A percentile compares a stretch with the other conserved stretches of the same genome.
Conservation (phyloP, 2,797 vertebrate genomes). For the Microchirus variegatus region DNA sequence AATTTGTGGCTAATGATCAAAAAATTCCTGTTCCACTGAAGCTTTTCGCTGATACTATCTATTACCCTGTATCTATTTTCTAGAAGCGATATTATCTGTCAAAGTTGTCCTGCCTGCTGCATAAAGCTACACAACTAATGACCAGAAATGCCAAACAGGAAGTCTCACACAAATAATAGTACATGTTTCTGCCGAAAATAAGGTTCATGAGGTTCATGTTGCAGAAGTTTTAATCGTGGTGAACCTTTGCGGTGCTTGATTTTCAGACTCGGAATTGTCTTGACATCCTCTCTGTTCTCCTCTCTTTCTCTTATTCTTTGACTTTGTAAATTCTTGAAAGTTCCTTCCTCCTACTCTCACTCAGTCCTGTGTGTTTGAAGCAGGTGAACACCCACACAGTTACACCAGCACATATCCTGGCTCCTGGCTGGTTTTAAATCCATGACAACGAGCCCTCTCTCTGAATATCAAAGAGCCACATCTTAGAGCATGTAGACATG, state of each 20-base stretch:
- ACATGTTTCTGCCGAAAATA: too few species aligned
- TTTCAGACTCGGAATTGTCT: conserved; percentile 26
- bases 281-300: conserved; percentile 27
- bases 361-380: conserved; percentile 61
- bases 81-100: too few species aligned
- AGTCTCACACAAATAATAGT: too few species aligned
- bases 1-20: too few species aligned
- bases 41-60: too few species aligned
- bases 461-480: conserved; percentile 75
- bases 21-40: too few species aligned
- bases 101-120: too few species aligned
- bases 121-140: too few species aligned
- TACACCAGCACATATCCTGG: conserved; percentile 53
- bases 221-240: too few species aligned
- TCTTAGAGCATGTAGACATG: conserved; percentile 68
- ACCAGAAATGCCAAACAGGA: too few species aligned
- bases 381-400: conserved; percentile 74
- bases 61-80: too few species aligned
- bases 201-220: too few species aligned
- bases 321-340: conserved; percentile 62
- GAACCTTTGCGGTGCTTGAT: neutral
- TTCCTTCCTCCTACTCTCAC: conserved; percentile 42
- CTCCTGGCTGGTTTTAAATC: conserved; percentile 69
- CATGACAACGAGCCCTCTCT: conserved; percentile 67
- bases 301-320: conserved; percentile 33